Conservation (phyloP, 2,797 vertebrate species). For the Chromis chromis region DNA sequence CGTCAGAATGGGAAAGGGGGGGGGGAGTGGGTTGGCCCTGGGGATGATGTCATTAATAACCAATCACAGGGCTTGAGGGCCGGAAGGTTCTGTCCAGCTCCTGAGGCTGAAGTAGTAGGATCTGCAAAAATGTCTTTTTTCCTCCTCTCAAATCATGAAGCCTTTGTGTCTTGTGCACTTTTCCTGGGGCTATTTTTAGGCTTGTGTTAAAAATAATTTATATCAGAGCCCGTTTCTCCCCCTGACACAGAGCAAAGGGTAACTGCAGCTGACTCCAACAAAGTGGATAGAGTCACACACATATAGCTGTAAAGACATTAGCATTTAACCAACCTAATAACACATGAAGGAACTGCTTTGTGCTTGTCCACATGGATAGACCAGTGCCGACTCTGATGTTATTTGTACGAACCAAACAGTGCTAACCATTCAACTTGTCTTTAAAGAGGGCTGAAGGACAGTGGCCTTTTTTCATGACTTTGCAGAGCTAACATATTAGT, state of each 20-base stretch:
- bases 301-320: slow-evolving; percentile 44
- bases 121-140: slow-evolving; percentile 64
- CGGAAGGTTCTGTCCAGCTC: slow-evolving; percentile 47
- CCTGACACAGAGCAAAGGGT: slow-evolving; percentile 37
- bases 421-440: slow-evolving; percentile 4
- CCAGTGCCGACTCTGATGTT: slow-evolving; percentile 3
- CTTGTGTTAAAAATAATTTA: slow-evolving; percentile 54
- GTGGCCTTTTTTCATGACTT: slow-evolving; percentile 9
- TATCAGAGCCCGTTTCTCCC: slow-evolving; percentile 45
- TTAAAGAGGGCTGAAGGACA: neutral
- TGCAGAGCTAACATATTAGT: slow-evolving; percentile 3
- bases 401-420: slow-evolving; percentile 16
- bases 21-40: slow-evolving; percentile 40
- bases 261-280: slow-evolving; percentile 31
- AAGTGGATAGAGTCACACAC: slow-evolving; percentile 33
- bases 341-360: slow-evolving; percentile 47
- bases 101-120: slow-evolving; percentile 51
- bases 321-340: slow-evolving; percentile 52
- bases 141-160: slow-evolving; percentile 46
- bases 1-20: slow-evolving; percentile 43
- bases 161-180: slow-evolving; percentile 34
- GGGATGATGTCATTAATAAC: slow-evolving; percentile 83
- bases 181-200: slow-evolving; percentile 67
- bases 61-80: slow-evolving; percentile 67
- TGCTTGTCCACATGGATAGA: slow-evolving; percentile 35